Base-by-base conservation (phyloP, 2,888 invertebrate species). In the Hypercompe scribonia region DNA sequence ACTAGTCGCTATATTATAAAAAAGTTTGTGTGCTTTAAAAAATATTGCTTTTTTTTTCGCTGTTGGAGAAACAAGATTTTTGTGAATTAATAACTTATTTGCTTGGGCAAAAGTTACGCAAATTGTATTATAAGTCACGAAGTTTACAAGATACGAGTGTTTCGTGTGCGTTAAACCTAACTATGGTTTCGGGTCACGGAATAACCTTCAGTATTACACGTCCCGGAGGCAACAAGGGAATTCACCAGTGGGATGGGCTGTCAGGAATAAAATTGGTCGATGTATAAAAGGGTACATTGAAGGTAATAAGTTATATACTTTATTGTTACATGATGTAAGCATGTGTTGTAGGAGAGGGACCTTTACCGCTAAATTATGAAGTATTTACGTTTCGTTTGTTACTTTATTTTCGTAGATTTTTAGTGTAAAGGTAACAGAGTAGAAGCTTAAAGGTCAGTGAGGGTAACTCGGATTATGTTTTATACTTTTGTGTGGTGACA, bases 241-340 rank as follows among this genome's bases (percentile, higher is more conserved):
- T 71, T 71, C 70, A 28, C 70, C 65, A 65, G n/a, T 33, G 75
- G 54, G 54, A 65, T 68, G n/a, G 65, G 31, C 69, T 69, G 72
- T 72, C 75, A 75, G 34, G 75, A 72, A 72, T 72, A 75, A 75
- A 75, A 75, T 72, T 72, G 75, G 66, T 69, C 66, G 66, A 75
- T 72, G 72, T 72, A 72, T 72, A 75, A 75, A 74, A 72, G 75
- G 72, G 71, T 75, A 72, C 69, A 75, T 72, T 46, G 71, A 42
- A 46, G 71, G 69, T 75, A 69, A 75, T 75, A 69, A 39, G 33
- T 72, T 72, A 63, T 8, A 31, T 50, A 63, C 61, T 75, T 72
- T 74, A 71, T 69, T 72, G 75, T 72, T 68, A 74, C 71, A 68
- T 65, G 68, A 42, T 74, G n/a, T 68, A 67, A 42, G 46, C 65